These are phyloP conservation scores for Daubentonia madagascariensis DNA, from an alignment of 2,113 vertebrate genomes.

Conservation along the genomic window DNA sequence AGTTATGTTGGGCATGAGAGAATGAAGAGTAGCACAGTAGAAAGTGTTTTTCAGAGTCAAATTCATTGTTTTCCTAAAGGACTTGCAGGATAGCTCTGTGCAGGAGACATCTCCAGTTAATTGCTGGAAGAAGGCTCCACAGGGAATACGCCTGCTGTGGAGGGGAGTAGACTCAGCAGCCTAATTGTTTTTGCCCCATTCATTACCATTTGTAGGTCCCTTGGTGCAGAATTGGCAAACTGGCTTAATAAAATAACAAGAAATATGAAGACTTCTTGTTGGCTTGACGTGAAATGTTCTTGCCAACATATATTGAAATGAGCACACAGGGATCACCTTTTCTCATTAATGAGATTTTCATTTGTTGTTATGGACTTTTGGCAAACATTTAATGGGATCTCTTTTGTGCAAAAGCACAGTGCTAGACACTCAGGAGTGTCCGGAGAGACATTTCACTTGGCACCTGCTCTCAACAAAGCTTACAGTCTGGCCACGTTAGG, in stretches of 20 bases:
- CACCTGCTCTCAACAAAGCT: neutral
- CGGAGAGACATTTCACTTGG: neutral
- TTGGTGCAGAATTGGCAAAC: neutral
- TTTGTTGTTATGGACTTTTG: neutral
- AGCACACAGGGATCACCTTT: neutral
- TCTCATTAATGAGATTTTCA: neutral
- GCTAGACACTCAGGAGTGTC: neutral
- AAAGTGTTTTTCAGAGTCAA: neutral
- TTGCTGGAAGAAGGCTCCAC: neutral
- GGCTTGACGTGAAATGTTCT: neutral
- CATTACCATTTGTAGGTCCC: constrained; percentile 38
- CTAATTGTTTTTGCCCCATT: constrained; percentile 16
- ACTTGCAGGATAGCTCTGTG: neutral
- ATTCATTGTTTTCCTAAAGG: neutral
- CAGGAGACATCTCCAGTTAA: neutral
- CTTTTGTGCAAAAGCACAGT: neutral
- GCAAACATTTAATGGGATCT: neutral
- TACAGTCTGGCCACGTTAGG: neutral
- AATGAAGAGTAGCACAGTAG: neutral
- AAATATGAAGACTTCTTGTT: neutral
- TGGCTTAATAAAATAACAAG: constrained; percentile 12
- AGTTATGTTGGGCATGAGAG: neutral
- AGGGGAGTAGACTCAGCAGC: neutral
- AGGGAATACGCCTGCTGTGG: neutral
- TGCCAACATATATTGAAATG: neutral